Evolutionary conservation across 92 coral and sea anemone species (phyloP), one percentile per base, ranked within the genome.

Genomic region (Isaurus tuberculatus): DNA sequence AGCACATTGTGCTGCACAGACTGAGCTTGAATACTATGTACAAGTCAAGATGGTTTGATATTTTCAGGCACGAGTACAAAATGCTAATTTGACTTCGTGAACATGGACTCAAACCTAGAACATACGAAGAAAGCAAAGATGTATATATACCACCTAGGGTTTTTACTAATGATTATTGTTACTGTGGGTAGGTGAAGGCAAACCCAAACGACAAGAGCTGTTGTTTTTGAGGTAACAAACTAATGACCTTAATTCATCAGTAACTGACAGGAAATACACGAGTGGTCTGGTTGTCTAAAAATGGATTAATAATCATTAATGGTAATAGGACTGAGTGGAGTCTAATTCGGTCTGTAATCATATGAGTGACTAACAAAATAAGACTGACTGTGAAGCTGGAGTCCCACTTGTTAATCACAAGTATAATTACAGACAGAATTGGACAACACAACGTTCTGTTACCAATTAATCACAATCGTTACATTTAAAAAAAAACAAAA

Each of bases 21-120:
- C 61, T 53, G 61, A 53, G 26, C 61, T 53, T 53, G 23, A 53
- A 53, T 53, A 53, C 61, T 53, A 53, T 25, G 6, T 53, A 53
- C 61, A 53, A 53, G 61, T 53, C 61, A 53, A 53, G 25, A 53
- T 53, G 61, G 61, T 53, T 53, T 53, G 61, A 53, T 53, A 53
- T 53, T 53, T 53, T 53, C 61, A 53, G 61, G 25, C 61, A 53
- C 61, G 22, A 53, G 61, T 53, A 53, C 61, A 16, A 17, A 53
- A 53, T 53, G 26, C 61, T 53, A 53, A 53, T 53, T 53, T 53
- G 58, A n/a, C 58, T 49, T 49, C 22, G n/a, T 49, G 58, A 49
- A 49, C 58, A 49, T 49, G 58, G n/a, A 49, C 58, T 49, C 58
- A 17, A 49, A 49, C 58, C 58, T 49, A 49, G 58, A 11, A 19